Evolutionary conservation across 2,888 invertebrate species (phyloP).

Genomic region (Hemistola chrysoprasaria): DNA sequence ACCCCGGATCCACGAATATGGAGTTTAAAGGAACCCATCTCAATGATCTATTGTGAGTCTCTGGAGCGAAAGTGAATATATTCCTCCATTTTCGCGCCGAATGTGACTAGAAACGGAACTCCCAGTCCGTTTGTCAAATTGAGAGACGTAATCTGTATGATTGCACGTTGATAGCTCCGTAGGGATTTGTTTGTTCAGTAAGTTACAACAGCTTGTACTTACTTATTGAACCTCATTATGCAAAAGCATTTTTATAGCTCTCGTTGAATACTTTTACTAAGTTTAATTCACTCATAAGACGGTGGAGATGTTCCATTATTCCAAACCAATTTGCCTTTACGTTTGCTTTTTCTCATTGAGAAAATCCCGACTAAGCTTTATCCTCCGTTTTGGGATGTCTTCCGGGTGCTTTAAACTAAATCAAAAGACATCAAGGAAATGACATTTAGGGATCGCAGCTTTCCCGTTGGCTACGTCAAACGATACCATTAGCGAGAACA

Average conservation of each 20-base stretch:
- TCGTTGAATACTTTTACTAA: no score
- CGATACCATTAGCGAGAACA: constrained; percentile 16
- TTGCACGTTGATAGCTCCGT: constrained; percentile 8
- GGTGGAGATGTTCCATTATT: no score
- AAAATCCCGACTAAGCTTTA: constrained; percentile 1
- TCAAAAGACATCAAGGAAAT: constrained; percentile 13
- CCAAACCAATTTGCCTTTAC: not conserved
- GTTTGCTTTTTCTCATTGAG: not conserved
- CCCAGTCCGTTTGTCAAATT: constrained; percentile 22
- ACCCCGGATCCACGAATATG: constrained; percentile 38
- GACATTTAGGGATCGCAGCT: constrained; percentile 14
- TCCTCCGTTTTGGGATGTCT: constrained; percentile 9
- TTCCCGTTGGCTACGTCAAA: constrained; percentile 14
- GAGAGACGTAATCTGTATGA: constrained; percentile 18
- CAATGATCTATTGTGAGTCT: constrained; percentile 56
- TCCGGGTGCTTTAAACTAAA: constrained; percentile 22
- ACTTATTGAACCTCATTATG: no score
- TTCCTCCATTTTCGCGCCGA: constrained; percentile 33
- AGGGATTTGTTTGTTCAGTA: constrained; percentile 10
- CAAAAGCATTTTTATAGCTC: no score
- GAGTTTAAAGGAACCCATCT: constrained; percentile 41
- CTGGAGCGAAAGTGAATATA: constrained; percentile 56
- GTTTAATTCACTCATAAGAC: no score
- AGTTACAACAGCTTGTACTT: not conserved
- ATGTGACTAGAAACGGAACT: constrained; percentile 20